These are phyloP conservation scores for Drosophila suboccidentalis DNA, from an alignment of 2,888 invertebrate genomes.

Conservation along the genomic window DNA sequence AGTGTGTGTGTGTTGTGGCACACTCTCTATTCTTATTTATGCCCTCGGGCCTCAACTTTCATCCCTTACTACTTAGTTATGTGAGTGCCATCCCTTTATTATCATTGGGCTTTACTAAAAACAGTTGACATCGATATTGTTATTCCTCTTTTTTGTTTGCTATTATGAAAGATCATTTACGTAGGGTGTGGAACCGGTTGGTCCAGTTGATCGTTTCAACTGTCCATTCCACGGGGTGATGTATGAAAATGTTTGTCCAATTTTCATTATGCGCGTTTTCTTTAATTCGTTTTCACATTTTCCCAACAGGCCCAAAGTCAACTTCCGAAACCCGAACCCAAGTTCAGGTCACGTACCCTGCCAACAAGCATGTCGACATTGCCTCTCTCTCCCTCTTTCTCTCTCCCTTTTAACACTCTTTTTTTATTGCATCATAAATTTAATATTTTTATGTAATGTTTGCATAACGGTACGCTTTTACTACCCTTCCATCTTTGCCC, in stretches of 20 bases:
- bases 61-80: conserved; percentile 37
- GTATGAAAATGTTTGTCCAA: conserved; percentile 47
- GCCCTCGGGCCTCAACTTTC: not conserved
- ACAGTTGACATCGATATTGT: conserved; percentile 68
- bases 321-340: conserved; percentile 25
- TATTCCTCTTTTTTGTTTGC: conserved; percentile 7
- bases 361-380: conserved; percentile 63
- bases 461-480: conserved; percentile 80
- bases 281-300: conserved; percentile 63
- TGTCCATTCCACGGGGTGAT: conserved; percentile 28
- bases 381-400: conserved; percentile 13
- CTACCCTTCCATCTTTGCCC: conserved; percentile 58
- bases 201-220: conserved; percentile 43
- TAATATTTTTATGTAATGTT: conserved; percentile 82
- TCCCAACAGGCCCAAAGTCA: conserved; percentile 22
- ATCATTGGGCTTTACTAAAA: conserved; percentile 60
- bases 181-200: conserved; percentile 38
- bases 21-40: not conserved
- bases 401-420: conserved; percentile 71
- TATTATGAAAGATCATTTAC: conserved; percentile 40
- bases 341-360: conserved; percentile 61
- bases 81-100: conserved; percentile 61
- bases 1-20: not conserved
- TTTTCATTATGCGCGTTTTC: conserved; percentile 62
- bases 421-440: conserved; percentile 81